phyloP scores from a whole-genome alignment of 2,113 vertebrate genomes.

The Ammospiza caudacuta region DNA sequence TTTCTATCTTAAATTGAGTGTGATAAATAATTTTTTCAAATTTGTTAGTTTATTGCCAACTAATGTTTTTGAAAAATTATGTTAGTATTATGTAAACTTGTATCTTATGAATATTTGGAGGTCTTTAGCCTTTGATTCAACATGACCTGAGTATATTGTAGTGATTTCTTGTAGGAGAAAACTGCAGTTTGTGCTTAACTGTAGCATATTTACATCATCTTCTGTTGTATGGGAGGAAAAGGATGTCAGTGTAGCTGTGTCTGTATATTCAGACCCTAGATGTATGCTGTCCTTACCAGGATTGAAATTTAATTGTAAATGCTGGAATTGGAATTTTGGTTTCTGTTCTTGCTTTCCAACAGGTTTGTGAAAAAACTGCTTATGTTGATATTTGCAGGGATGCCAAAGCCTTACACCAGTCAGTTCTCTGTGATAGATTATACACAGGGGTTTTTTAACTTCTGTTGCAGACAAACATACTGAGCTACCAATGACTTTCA shows the following conservation, averaged over 20 bases:
- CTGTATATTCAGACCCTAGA: fast-evolving
- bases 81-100: not conserved
- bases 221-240: not conserved
- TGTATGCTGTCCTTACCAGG: not conserved
- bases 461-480: slow-evolving; percentile 32
- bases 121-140: not conserved
- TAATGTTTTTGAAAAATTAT: not conserved
- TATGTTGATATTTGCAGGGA: not conserved
- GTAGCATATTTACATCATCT: fast-evolving
- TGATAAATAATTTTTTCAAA: not conserved
- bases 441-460: slow-evolving; percentile 23
- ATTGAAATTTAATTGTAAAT: not conserved
- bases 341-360: not conserved
- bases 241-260: not conserved
- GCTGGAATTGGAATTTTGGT: not conserved
- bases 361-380: not conserved
- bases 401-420: not conserved
- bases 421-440: not conserved
- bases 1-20: not conserved
- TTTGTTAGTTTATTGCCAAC: not conserved
- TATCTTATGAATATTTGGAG: not conserved
- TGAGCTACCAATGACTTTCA: slow-evolving; percentile 17
- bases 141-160: not conserved
- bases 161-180: not conserved
- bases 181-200: not conserved